Evolutionary conservation across 2,888 invertebrate genomes (phyloP).

Genomic region (Standfussiana lucernea): DNA sequence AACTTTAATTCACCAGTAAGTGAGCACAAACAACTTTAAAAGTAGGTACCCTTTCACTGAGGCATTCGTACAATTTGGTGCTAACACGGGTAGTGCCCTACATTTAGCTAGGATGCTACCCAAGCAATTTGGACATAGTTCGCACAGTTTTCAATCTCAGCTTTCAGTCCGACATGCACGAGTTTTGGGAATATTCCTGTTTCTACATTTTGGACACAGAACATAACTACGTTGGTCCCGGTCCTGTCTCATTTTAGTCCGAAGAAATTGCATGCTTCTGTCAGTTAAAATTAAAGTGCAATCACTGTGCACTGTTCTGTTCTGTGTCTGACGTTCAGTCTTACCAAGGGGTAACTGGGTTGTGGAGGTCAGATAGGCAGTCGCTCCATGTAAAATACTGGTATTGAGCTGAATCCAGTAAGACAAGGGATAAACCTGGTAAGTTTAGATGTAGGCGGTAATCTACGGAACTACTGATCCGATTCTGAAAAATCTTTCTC

Average conservation of each 20-base stretch:
- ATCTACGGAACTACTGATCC: background rate
- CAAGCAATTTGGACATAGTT: constrained; percentile 42
- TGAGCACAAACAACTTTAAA: background rate
- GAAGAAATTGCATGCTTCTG: background rate
- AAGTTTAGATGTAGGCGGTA: background rate
- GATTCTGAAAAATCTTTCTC: background rate
- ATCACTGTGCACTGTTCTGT: background rate
- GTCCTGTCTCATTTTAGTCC: background rate
- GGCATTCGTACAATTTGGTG: constrained; percentile 21
- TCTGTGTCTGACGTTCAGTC: too few species aligned
- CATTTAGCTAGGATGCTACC: background rate
- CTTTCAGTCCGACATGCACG: background rate
- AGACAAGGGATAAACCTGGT: too few species aligned
- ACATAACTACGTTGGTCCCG: background rate
- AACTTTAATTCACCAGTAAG: background rate
- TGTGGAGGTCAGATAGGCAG: background rate
- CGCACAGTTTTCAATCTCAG: constrained; percentile 9
- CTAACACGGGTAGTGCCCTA: constrained; percentile 8
- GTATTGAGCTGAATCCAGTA: background rate
- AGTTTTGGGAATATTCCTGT: constrained; percentile 12
- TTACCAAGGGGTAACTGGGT: background rate
- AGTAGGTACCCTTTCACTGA: background rate
- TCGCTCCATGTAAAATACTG: too few species aligned
- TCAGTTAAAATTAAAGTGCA: background rate
- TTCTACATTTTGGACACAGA: background rate